Conservation (phyloP, 2,113 vertebrate species). For the mouse (Mus musculus) region GRCm39 chr13:108250001-108250500, state of each 20-base stretch:
- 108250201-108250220: neutral
- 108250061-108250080: slow-evolving; percentile 12
- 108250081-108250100: neutral
- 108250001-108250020: neutral
- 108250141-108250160: slow-evolving; percentile 27
- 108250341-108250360: slow-evolving; percentile 9
- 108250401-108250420: neutral
- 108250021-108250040: slow-evolving; percentile 13
- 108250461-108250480: neutral
- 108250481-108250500: neutral
- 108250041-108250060: neutral
- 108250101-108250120: slow-evolving; percentile 32
- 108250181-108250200: slow-evolving; percentile 35
- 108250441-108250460: neutral
- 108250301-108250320: slow-evolving; percentile 16
- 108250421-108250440: neutral
- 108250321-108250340: slow-evolving; percentile 46
- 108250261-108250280: neutral
- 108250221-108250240: neutral
- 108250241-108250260: slow-evolving; percentile 32
- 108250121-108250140: slow-evolving; percentile 36
- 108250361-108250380: slow-evolving; percentile 47
- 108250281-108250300: slow-evolving; percentile 11
- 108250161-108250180: neutral
- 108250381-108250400: neutral